A percentile compares a stretch with the other conserved stretches of the same genome.
These are phyloP conservation scores for Chaetodon trifascialis DNA, from an alignment of 2,113 vertebrate genomes.

Conservation along the genomic window DNA sequence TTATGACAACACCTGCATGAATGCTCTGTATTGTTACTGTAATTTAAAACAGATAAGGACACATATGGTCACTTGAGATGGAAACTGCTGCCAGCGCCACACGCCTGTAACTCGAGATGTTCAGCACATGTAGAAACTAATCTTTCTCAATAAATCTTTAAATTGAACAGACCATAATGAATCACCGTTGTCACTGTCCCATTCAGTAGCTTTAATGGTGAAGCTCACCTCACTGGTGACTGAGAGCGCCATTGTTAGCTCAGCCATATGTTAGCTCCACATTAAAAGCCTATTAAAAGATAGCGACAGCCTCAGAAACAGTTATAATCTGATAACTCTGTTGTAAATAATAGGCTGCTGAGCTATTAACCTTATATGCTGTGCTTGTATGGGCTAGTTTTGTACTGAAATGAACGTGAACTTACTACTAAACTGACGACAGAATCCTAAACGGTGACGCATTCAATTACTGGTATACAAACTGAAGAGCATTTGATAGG, in stretches of 20 bases:
- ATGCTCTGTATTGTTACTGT: too few species aligned
- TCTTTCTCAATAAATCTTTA: neutral
- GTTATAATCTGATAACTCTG: neutral
- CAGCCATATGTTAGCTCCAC: neutral
- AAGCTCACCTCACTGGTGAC: neutral
- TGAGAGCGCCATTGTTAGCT: neutral
- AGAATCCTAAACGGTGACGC: too few species aligned
- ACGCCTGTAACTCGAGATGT: neutral
- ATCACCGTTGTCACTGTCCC: neutral
- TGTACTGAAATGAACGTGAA: neutral
- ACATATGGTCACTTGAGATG: neutral
- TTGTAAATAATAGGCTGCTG: neutral
- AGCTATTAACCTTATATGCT: neutral
- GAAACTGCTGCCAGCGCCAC: neutral
- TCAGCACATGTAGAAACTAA: neutral
- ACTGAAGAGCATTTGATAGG: too few species aligned
- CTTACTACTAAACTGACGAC: neutral
- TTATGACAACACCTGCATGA: neutral
- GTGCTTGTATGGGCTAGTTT: neutral
- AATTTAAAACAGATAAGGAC: too few species aligned
- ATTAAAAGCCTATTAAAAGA: neutral
- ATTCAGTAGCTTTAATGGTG: neutral
- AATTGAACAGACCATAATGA: neutral
- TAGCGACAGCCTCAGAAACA: neutral
- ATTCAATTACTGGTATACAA: too few species aligned